These are phyloP conservation scores for Paracentrotus lividus DNA, from an alignment of 53 echinoderm and acorn worm species.

Conservation along the genomic window DNA sequence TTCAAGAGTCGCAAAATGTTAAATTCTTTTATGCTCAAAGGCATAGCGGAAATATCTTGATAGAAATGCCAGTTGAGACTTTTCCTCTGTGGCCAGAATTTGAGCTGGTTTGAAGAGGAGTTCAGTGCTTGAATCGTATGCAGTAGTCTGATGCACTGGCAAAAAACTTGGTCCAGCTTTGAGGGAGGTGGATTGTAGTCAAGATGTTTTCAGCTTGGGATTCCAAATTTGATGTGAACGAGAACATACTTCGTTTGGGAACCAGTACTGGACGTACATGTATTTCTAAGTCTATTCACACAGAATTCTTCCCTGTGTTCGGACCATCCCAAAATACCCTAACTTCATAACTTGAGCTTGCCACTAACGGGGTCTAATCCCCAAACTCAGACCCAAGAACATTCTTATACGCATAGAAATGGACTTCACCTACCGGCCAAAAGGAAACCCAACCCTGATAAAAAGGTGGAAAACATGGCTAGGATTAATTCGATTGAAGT, in stretches of 20 bases:
- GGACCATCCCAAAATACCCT: too few relatives aligned
- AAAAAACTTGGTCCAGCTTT: not conserved
- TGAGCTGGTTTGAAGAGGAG: not conserved
- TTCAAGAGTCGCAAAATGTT: constrained; percentile 6
- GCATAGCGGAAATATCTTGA: not conserved
- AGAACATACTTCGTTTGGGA: not conserved
- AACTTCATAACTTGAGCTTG: too few relatives aligned
- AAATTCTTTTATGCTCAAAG: not conserved
- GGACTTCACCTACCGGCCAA: too few relatives aligned
- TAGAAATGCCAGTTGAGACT: not conserved
- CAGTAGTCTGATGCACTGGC: not conserved
- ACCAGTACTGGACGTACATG: too few relatives aligned
- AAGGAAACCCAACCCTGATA: too few relatives aligned
- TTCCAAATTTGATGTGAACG: not conserved
- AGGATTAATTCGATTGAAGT: too few relatives aligned
- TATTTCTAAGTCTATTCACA: too few relatives aligned
- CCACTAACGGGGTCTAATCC: too few relatives aligned
- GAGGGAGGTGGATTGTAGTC: not conserved
- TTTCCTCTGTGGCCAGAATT: not conserved
- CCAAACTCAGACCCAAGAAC: too few relatives aligned
- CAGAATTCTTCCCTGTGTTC: too few relatives aligned
- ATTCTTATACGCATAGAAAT: too few relatives aligned
- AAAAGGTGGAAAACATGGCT: too few relatives aligned
- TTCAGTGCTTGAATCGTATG: not conserved
- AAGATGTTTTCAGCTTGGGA: not conserved